These are phyloP conservation scores for Gallinago stenura DNA, from an alignment of 2,797 vertebrate species.

Conservation along the genomic window DNA sequence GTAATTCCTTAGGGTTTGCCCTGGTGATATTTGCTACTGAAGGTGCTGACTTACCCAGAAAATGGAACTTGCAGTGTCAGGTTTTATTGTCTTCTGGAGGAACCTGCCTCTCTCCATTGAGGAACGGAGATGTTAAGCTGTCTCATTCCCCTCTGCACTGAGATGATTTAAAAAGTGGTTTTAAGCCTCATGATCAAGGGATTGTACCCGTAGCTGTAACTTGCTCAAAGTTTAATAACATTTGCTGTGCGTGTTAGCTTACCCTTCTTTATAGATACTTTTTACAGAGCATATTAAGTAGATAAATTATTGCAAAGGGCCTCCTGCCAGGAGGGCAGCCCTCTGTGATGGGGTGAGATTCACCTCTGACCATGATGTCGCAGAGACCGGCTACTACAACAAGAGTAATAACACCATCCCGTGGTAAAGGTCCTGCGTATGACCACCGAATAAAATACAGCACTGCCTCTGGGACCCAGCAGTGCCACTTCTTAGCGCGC, in stretches of 20 bases:
- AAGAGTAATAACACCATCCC: not conserved
- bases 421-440: not conserved
- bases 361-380: not conserved
- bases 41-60: not conserved
- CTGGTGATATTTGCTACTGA: not conserved
- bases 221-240: not conserved
- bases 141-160: not conserved
- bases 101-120: not conserved
- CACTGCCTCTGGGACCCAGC: not conserved
- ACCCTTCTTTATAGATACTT: not conserved
- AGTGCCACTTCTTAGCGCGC: not conserved
- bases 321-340: not conserved
- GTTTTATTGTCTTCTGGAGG: not conserved
- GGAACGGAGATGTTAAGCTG: not conserved
- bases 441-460: not conserved
- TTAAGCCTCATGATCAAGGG: not conserved
- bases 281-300: not conserved
- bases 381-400: not conserved
- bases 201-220: not conserved
- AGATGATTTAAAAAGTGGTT: not conserved
- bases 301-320: not conserved
- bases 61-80: not conserved
- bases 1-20: not conserved
- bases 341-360: not conserved
- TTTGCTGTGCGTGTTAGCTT: not conserved